Evolutionary conservation across 2,113 vertebrate genomes (phyloP).

Genomic region (Spermophilus dauricus): DNA sequence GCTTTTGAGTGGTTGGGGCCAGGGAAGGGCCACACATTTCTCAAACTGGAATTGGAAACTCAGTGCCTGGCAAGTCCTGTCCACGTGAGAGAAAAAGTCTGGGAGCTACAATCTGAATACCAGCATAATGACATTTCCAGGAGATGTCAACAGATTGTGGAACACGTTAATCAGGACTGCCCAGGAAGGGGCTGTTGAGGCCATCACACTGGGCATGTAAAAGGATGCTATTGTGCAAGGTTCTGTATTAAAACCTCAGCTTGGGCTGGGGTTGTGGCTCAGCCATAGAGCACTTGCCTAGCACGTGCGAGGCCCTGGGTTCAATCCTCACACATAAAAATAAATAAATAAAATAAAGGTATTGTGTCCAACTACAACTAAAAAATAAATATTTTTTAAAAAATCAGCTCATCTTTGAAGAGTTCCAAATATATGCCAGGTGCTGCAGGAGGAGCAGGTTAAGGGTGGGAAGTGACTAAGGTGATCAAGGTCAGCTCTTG

Average conservation of each 20-base stretch:
- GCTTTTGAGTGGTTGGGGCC: background rate
- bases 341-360: no score
- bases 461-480: background rate
- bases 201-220: background rate
- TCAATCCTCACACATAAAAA: no score
- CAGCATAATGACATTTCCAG: background rate
- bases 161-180: background rate
- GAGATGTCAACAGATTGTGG: background rate
- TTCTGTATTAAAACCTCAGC: background rate
- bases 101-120: background rate
- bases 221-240: background rate
- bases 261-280: no score
- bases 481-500: background rate
- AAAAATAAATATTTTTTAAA: no score
- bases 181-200: background rate
- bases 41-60: background rate
- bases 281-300: no score
- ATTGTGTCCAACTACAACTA: no score
- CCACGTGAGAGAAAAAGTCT: background rate
- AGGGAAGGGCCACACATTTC: background rate
- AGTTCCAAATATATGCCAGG: background rate
- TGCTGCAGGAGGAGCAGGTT: background rate
- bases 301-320: no score
- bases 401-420: background rate
- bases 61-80: background rate